A percentile compares a stretch with the other conserved stretches of the same genome.
Conservation (phyloP, 2,888 invertebrate species). For the Pterostichus niger region DNA sequence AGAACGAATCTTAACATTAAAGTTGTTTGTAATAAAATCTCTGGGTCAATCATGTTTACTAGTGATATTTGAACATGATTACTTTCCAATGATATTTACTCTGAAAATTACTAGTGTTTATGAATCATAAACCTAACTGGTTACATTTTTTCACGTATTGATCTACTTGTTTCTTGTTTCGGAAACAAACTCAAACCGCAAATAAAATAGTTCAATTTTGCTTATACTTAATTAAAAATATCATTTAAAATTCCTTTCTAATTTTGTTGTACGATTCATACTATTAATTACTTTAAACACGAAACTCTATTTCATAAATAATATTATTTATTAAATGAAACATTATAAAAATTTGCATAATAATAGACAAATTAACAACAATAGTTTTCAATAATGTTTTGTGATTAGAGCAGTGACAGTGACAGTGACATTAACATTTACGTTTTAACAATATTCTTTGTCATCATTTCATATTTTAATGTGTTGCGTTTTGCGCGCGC, state of each 20-base stretch:
- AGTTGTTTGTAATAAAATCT: background rate
- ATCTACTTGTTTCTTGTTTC: slow-evolving; percentile 16
- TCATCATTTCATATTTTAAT: slow-evolving; percentile 9
- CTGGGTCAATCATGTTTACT: background rate
- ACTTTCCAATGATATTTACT: too few relatives aligned
- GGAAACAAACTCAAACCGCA: slow-evolving; percentile 22
- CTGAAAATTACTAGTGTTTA: background rate
- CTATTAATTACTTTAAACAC: slow-evolving; percentile 10
- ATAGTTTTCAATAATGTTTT: background rate
- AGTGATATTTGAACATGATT: too few relatives aligned
- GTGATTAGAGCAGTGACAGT: background rate
- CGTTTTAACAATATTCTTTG: background rate
- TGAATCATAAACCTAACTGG: background rate
- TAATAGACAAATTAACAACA: background rate
- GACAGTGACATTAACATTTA: background rate
- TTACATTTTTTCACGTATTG: slow-evolving; percentile 19
- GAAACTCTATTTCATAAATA: too few relatives aligned
- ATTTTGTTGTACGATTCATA: background rate
- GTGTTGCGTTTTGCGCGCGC: slow-evolving; percentile 27
- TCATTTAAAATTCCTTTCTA: background rate
- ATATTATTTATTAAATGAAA: too few relatives aligned
- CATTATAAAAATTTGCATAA: too few relatives aligned
- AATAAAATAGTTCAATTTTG: background rate
- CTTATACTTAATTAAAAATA: background rate
- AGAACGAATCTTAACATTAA: background rate